Evolutionary conservation across 2,113 vertebrate species (phyloP).

Genomic region (Tiliqua scincoides): DNA sequence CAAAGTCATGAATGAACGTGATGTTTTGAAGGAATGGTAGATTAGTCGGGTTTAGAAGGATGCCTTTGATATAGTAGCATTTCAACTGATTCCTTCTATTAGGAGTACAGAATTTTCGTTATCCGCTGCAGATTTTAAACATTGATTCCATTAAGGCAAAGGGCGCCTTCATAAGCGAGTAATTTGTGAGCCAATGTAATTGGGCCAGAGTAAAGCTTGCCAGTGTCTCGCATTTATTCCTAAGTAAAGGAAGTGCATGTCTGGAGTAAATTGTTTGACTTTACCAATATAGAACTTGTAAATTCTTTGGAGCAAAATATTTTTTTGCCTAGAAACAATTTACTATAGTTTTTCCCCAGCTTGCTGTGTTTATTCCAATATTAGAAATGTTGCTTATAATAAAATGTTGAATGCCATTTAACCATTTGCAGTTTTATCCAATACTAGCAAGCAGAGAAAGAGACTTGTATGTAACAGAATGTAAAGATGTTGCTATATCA

Average conservation of each 20-base stretch:
- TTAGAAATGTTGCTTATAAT: conserved; percentile 33
- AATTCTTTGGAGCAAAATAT: conserved; percentile 3
- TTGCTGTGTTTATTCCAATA: conserved; percentile 1
- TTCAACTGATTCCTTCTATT: conserved; percentile 35
- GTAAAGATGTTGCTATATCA: neutral
- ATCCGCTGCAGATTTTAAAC: conserved; percentile 15
- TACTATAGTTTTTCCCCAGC: neutral
- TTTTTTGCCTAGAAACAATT: conserved; percentile 12
- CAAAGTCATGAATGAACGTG: conserved; percentile 16
- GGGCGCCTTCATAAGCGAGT: conserved; percentile 3
- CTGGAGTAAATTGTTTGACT: conserved; percentile 33
- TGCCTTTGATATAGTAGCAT: neutral
- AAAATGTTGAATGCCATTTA: neutral
- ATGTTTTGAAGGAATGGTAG: conserved; percentile 24
- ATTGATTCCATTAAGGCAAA: neutral
- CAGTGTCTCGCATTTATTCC: conserved; percentile 2
- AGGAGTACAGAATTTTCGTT: conserved; percentile 27
- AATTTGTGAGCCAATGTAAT: conserved; percentile 4
- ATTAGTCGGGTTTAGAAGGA: conserved; percentile 3
- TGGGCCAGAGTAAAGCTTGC: conserved; percentile 14
- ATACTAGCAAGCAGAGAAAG: neutral
- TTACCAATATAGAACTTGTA: conserved; percentile 23
- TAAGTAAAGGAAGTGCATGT: conserved; percentile 20
- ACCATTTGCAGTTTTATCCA: neutral
- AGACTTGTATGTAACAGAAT: neutral